Conservation (phyloP, 2,797 vertebrate genomes). For the Euphonia xanthogaster region DNA sequence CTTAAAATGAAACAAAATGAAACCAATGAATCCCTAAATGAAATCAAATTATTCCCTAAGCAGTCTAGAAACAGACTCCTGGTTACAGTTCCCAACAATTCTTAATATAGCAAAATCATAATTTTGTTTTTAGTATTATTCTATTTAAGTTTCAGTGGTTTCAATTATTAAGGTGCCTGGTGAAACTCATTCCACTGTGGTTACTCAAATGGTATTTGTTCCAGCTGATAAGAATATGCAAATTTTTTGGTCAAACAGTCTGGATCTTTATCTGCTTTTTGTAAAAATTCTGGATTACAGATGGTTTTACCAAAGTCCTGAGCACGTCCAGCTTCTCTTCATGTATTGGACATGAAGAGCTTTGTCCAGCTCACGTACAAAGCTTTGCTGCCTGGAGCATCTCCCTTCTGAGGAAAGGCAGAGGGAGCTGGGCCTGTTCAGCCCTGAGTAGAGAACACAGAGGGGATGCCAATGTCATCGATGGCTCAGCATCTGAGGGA, state of each 20-base stretch:
- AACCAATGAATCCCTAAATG: neutral
- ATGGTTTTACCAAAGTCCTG: neutral
- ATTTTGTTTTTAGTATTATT: neutral
- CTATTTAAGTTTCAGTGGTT: neutral
- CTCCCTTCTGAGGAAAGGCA: neutral
- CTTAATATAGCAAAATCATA: neutral
- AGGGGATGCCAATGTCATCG: neutral
- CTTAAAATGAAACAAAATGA: neutral
- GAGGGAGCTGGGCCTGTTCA: neutral
- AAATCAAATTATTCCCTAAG: neutral
- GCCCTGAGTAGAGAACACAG: fast-evolving
- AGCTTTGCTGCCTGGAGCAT: neutral
- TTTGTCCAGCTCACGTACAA: neutral
- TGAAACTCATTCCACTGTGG: neutral
- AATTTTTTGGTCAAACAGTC: neutral
- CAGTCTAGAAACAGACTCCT: neutral
- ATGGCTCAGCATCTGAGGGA: neutral
- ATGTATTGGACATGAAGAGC: fast-evolving
- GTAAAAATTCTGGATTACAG: neutral
- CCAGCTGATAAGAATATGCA: neutral
- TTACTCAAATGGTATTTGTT: neutral
- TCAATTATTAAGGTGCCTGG: neutral
- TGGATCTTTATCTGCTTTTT: neutral
- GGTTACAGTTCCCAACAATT: neutral
- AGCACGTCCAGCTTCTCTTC: neutral